Base-by-base conservation (phyloP, 2,888 invertebrate genomes). In the Mycalesis mineus region DNA sequence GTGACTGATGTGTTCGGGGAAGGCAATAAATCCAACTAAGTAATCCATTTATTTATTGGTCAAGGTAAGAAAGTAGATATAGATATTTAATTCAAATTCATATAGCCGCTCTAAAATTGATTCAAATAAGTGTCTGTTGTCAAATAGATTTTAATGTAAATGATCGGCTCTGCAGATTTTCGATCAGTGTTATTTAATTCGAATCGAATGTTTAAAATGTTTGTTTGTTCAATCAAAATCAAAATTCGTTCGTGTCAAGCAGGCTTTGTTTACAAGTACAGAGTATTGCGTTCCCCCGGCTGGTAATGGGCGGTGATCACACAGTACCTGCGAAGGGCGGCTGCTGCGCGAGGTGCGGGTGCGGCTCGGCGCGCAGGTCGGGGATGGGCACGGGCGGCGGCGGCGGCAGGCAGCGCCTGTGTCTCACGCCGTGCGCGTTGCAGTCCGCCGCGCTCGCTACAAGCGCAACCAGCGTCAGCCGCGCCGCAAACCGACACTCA, bases 371-470 rank as follows among this genome's bases (percentile, higher is more conserved):
- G 86, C 96, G 94, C 88, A 97, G 93, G 91, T 96, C 95, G 82
- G 96, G 96, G 84, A 97, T 97, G 86, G 95, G 94, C 84, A 91
- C 91, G 83, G 95, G 94, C 86, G 93, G 91, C 87, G 95, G 93
- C 91, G 95, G 94, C 88, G 96, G 94, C 90, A 96, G 93, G 88
- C 95, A 93, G 73, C 88, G 93, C 91, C 93, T 93, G 92, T 95
- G 95, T 80, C 94, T 93, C 91, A 96, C 96, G 88, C 96, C 96
- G 90, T 95, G 94, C 91, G 91, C 93, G 93, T 96, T 96, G 91
- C 94, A 91, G 72, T 81, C 82, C 91, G 91, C 84, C 91, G 68
- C 80, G 76, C 78, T 72, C 69, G 72, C 91, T 85, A 88, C 91
- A 88, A 91, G 55, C 64, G 64, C 65, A 49, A 55, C 65, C 56